Evolutionary conservation across 2,113 vertebrate genomes (phyloP).

Genomic region (Paradisaea rubra): DNA sequence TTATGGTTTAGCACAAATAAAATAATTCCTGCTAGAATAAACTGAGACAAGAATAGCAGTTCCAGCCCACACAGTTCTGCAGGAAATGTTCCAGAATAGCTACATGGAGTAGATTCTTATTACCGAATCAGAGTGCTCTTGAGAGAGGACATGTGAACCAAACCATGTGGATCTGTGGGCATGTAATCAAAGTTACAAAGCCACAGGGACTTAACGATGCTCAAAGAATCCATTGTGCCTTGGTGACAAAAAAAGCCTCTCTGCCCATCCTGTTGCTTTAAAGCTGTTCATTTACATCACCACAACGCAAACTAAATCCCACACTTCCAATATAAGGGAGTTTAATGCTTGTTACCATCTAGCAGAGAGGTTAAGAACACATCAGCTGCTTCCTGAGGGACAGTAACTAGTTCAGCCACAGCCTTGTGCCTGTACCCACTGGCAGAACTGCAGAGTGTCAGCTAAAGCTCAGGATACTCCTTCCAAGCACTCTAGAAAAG

Average conservation of each 20-base stretch:
- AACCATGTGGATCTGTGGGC: not conserved
- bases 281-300: not conserved
- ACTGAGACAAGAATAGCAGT: slow-evolving; percentile 33
- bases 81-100: not conserved
- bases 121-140: not conserved
- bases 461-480: not conserved
- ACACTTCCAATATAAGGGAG: not conserved
- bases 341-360: not conserved
- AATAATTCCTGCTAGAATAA: slow-evolving; percentile 39
- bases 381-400: not conserved
- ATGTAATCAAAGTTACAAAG: not conserved
- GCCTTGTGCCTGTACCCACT: not conserved
- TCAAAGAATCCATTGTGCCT: not conserved
- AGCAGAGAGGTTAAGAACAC: not conserved
- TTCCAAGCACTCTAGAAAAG: not conserved
- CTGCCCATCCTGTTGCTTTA: not conserved
- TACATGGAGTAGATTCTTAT: not conserved
- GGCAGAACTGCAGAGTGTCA: not conserved
- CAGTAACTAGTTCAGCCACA: not conserved
- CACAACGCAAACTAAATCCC: not conserved
- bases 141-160: not conserved
- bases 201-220: not conserved
- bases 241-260: not conserved
- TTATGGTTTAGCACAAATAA: slow-evolving; percentile 5
- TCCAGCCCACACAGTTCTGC: not conserved